Conservation (phyloP, 1,140 invertebrate genomes). For the Monochamus saltuarius region DNA sequence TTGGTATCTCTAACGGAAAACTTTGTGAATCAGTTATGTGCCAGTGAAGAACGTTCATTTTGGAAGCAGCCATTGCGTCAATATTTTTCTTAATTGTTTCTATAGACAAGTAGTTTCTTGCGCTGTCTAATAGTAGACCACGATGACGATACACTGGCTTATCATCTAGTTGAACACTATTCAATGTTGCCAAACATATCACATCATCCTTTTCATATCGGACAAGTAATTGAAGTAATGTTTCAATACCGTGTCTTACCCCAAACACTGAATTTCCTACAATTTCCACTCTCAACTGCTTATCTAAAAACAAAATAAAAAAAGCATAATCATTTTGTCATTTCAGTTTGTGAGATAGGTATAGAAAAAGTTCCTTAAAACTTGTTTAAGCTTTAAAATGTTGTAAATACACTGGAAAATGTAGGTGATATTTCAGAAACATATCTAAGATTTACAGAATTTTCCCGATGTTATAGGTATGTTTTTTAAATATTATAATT, state of each 20-base stretch:
- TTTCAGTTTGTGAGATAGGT: too few relatives aligned
- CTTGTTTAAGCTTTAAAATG: too few relatives aligned
- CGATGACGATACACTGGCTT: slow-evolving; percentile 69
- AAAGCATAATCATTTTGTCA: too few relatives aligned
- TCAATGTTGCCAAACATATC: slow-evolving; percentile 53
- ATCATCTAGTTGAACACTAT: slow-evolving; percentile 60
- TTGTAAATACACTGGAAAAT: too few relatives aligned
- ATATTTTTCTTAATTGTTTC: slow-evolving; percentile 66
- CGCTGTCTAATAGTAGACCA: slow-evolving; percentile 73
- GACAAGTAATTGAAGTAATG: slow-evolving; percentile 68
- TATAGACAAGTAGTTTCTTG: slow-evolving; percentile 73
- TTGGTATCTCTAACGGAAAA: slow-evolving; percentile 74
- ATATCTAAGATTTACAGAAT: too few relatives aligned
- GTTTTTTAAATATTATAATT: too few relatives aligned
- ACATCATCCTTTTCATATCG: slow-evolving; percentile 36
- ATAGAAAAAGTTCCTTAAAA: too few relatives aligned
- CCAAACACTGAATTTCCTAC: slow-evolving; percentile 69
- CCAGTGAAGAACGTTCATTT: slow-evolving; percentile 86
- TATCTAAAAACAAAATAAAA: slow-evolving; percentile 48
- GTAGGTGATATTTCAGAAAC: too few relatives aligned
- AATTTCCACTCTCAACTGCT: slow-evolving; percentile 59
- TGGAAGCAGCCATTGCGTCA: slow-evolving; percentile 79
- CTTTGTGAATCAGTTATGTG: slow-evolving; percentile 83
- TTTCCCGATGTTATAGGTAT: too few relatives aligned
- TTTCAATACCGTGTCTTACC: slow-evolving; percentile 74